Evolutionary conservation across 2,888 invertebrate species (phyloP).

Genomic region (Trichogramma dendrolimi): DNA sequence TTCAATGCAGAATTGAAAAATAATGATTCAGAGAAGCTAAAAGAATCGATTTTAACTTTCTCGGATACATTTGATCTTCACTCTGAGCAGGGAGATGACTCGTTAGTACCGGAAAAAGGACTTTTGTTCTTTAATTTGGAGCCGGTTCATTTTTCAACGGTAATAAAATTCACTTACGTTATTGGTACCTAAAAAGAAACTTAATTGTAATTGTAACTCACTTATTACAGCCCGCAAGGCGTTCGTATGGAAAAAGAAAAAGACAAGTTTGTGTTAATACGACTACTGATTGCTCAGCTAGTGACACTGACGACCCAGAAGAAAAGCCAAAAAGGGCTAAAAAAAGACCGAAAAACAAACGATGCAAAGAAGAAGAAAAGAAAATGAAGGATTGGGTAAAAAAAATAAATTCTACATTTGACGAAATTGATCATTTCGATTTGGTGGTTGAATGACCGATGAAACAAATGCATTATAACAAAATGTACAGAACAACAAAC

Average conservation of each 20-base stretch:
- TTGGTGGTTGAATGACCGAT: constrained; percentile 38
- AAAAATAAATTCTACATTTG: constrained; percentile 40
- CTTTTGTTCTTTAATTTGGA: constrained; percentile 42
- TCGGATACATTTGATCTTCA: constrained; percentile 42
- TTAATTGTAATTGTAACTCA: constrained; percentile 3
- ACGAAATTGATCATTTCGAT: constrained; percentile 43
- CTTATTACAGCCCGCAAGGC: constrained; percentile 39
- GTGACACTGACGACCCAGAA: constrained; percentile 21
- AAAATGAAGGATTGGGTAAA: constrained; percentile 40
- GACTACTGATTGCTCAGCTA: constrained; percentile 26
- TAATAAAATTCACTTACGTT: constrained; percentile 19
- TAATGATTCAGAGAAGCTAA: constrained; percentile 3
- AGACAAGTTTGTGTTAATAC: constrained; percentile 27
- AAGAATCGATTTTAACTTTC: constrained; percentile 29
- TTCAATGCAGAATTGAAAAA: not conserved
- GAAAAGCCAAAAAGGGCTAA: not conserved
- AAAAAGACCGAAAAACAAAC: constrained; percentile 17
- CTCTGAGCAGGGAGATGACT: constrained; percentile 26
- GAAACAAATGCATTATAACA: constrained; percentile 1
- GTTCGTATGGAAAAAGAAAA: constrained; percentile 43
- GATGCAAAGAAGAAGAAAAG: constrained; percentile 33
- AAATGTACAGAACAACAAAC: constrained; percentile 1
- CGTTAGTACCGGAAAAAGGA: constrained; percentile 21
- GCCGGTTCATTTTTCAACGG: constrained; percentile 41
- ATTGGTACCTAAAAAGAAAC: not conserved